Percentiles rank a stretch among this genome's conserved stretches.
Evolutionary conservation across 2,797 vertebrate species (phyloP).

Genomic region (Paratrypauchen microcephalus): DNA sequence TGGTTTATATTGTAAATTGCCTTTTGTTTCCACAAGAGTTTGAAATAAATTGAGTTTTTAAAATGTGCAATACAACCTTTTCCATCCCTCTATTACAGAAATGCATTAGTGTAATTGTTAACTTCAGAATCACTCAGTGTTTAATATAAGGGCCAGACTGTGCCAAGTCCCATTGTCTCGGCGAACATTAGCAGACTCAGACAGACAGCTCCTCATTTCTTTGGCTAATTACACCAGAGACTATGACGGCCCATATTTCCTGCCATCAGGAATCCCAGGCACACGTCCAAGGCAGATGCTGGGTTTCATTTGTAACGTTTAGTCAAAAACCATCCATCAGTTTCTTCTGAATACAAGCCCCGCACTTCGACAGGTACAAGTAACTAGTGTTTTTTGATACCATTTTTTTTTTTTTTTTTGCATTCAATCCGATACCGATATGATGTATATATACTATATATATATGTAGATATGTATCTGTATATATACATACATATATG

Average conservation of each 20-base stretch:
- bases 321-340: not conserved
- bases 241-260: constrained; percentile 18
- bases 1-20: not conserved
- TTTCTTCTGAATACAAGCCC: too few relatives aligned
- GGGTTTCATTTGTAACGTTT: not conserved
- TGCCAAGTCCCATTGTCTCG: constrained; percentile 4
- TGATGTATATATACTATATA: too few relatives aligned
- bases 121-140: constrained; percentile 13
- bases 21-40: constrained; percentile 3
- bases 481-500: too few relatives aligned
- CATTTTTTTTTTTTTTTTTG: too few relatives aligned
- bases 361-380: too few relatives aligned
- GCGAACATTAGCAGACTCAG: constrained; percentile 11
- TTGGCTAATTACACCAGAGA: constrained; percentile 17
- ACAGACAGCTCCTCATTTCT: constrained; percentile 13
- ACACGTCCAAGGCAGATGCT: not conserved
- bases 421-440: too few relatives aligned
- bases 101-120: constrained; percentile 14
- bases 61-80: constrained; percentile 9
- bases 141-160: constrained; percentile 1
- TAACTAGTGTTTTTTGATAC: too few relatives aligned
- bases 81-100: constrained; percentile 1
- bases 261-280: constrained; percentile 6
- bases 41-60: constrained; percentile 7
- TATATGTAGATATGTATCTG: too few relatives aligned